Evolutionary conservation across 23 tunicate genomes (phyloP), one percentile per base, ranked within the genome.

Genomic region (Oikopleura dioica): DNA sequence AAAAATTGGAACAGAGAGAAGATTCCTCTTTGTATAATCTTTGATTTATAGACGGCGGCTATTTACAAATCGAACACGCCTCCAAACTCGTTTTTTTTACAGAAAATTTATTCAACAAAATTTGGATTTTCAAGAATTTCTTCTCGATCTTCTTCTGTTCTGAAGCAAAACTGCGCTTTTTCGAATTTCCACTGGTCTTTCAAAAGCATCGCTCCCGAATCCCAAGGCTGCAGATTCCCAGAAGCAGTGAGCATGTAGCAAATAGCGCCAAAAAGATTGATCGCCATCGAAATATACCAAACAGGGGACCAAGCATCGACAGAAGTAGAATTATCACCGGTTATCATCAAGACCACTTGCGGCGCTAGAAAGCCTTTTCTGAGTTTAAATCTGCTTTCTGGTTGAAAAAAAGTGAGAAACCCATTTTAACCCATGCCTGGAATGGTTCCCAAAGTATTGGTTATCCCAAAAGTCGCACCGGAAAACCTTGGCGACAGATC

Each of bases 301-400:
- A 44, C 55, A 9, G 16, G 55, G 55, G 16, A 9, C 55, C 55
- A 44, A 9, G 55, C 55, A 21, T 9, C 9, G 16, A 44, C 55
- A 9, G 9, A 9, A 44, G 9, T 9, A 9, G 9, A 9, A 44
- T 44, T 9, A 44, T 44, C 55, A 21, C 55, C 55, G 21, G 55
- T 44, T 9, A 44, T 44, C 16, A 44, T 44, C 16, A 9, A 9
- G 16, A 44, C 55, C 55, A 44, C 21, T 44, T 44, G 55, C 21
- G 55, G 55, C 55, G 55, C 55, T 21, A 63, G 33, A 63, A 63
- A 63, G 2, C 72, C n/a, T n/a, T n/a, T n/a, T n/a, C n/a, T n/a
- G n/a, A n/a, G n/a, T n/a, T n/a, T n/a, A n/a, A n/a, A n/a, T n/a
- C n/a, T n/a, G n/a, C n/a, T n/a, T n/a, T n/a, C n/a, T n/a, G n/a